phyloP scores from a whole-genome alignment of 1,140 invertebrate species.

The Mycetomoellerius zeteki region DNA sequence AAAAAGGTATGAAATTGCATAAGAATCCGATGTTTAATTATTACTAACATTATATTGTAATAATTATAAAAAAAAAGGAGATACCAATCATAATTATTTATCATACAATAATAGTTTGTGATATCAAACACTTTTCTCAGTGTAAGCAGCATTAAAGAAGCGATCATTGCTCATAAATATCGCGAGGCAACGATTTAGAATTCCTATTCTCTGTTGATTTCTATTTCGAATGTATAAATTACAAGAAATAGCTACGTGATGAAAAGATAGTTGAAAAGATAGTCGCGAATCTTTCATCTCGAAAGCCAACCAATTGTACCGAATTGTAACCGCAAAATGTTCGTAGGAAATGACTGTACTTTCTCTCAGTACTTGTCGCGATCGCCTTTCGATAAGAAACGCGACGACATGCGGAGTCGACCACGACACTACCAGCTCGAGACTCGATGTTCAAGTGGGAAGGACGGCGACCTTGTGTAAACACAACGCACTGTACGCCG shows the following conservation, averaged over 20 bases:
- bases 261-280: not conserved
- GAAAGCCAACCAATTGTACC: not conserved
- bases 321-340: not conserved
- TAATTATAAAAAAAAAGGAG: no score
- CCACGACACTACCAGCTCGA: not conserved
- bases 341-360: not conserved
- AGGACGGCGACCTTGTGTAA: conserved; percentile 10
- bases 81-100: no score
- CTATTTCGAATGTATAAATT: not conserved
- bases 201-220: not conserved
- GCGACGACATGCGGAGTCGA: not conserved
- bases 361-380: not conserved
- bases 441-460: not conserved
- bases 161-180: not conserved
- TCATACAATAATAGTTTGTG: no score
- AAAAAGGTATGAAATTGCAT: no score
- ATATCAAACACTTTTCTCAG: no score
- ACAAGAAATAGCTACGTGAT: not conserved
- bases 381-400: not conserved
- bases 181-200: not conserved
- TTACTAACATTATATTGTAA: no score
- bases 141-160: not conserved
- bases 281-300: not conserved
- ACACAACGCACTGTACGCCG: not conserved
- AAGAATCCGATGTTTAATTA: no score